Percentiles rank a stretch among this genome's conserved stretches.
Evolutionary conservation across 2,797 vertebrate genomes (phyloP).

Genomic region (Coluber constrictor): DNA sequence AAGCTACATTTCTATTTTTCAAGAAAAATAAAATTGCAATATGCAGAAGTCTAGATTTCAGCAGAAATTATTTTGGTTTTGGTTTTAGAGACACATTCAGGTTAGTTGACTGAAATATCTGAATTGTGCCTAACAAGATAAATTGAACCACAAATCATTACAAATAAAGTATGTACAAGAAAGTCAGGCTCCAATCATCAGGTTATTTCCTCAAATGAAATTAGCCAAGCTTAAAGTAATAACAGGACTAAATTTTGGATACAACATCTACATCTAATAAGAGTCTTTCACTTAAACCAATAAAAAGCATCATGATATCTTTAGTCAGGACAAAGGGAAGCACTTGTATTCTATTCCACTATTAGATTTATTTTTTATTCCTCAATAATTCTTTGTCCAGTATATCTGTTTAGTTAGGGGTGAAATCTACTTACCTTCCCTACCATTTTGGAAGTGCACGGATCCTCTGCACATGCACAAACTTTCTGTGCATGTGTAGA

Average conservation of each 20-base stretch:
- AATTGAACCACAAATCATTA: conserved; percentile 70
- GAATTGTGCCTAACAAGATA: conserved; percentile 70
- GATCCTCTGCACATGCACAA: too few species aligned
- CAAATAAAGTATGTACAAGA: conserved; percentile 68
- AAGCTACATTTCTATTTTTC: conserved; percentile 45
- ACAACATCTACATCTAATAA: conserved; percentile 71
- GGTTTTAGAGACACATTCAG: conserved; percentile 36
- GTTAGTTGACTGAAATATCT: conserved; percentile 63
- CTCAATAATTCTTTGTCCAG: not conserved
- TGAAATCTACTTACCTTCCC: too few species aligned
- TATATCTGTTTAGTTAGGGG: not conserved
- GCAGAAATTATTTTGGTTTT: conserved; percentile 54
- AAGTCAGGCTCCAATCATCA: conserved; percentile 68
- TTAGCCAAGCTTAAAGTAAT: conserved; percentile 76
- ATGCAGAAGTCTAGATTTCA: conserved; percentile 55
- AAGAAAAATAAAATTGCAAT: conserved; percentile 51
- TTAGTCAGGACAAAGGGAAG: conserved; percentile 19
- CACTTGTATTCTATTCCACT: conserved; percentile 4
- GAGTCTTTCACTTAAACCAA: conserved; percentile 45
- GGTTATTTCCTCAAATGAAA: conserved; percentile 70
- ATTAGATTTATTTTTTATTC: not conserved
- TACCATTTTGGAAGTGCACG: too few species aligned
- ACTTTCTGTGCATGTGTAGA: too few species aligned
- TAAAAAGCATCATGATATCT: conserved; percentile 24
- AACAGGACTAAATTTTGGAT: conserved; percentile 59